Conservation (phyloP, 35 echinoderm and acorn worm genomes). For the Diadema setosum region DNA sequence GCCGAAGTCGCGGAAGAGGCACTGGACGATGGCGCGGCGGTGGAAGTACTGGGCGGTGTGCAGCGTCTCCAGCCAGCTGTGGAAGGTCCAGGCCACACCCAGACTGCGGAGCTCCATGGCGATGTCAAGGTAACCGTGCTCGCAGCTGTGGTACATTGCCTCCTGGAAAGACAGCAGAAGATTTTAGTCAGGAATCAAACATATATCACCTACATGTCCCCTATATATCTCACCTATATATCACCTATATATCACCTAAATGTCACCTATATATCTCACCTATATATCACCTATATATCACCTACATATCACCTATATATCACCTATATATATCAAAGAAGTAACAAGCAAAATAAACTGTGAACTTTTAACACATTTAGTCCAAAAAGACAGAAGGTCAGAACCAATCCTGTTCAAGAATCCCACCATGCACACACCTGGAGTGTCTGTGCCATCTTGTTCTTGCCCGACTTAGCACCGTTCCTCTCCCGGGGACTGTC, state of each 20-base stretch:
- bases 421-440: conserved; percentile 76
- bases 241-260: too few relatives aligned
- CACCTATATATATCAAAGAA: too few relatives aligned
- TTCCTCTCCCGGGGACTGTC: conserved; percentile 46
- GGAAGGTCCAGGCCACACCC: conserved; percentile 77
- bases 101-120: conserved; percentile 92
- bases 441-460: conserved; percentile 66
- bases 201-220: too few relatives aligned
- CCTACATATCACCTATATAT: too few relatives aligned
- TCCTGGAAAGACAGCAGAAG: conserved; percentile 36
- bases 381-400: neutral
- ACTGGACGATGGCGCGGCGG: conserved; percentile 77
- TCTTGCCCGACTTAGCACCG: conserved; percentile 51
- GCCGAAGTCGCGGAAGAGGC: conserved; percentile 81
- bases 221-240: too few relatives aligned
- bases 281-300: too few relatives aligned
- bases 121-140: conserved; percentile 90
- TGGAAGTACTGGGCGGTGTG: conserved; percentile 72
- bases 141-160: conserved; percentile 98
- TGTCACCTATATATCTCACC: too few relatives aligned
- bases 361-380: too few relatives aligned
- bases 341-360: too few relatives aligned
- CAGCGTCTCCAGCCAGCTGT: conserved; percentile 73
- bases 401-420: too few relatives aligned
- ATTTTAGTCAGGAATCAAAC: neutral